Percentiles rank a stretch among this genome's conserved stretches.
phyloP scores from a whole-genome alignment of 1,140 invertebrate genomes.

The Ostrea edulis region DNA sequence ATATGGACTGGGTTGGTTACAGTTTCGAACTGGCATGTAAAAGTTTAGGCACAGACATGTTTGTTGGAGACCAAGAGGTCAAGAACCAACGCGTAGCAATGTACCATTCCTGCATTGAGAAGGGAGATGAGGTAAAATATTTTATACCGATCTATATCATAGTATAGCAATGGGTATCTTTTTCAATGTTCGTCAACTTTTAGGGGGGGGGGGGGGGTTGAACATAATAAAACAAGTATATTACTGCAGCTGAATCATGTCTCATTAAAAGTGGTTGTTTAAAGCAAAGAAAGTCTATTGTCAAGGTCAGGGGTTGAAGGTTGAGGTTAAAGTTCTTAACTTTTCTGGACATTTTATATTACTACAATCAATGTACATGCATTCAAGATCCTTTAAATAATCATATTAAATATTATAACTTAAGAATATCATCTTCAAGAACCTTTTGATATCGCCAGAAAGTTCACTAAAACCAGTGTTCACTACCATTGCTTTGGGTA shows the following conservation, averaged over 20 bases:
- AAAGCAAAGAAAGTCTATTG: too few relatives aligned
- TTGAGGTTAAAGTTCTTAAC: too few relatives aligned
- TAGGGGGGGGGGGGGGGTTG: too few relatives aligned
- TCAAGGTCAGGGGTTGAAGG: too few relatives aligned
- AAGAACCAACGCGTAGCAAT: conserved; percentile 1
- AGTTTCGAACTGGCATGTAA: not conserved
- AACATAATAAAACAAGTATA: too few relatives aligned
- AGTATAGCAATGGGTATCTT: too few relatives aligned
- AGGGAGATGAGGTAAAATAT: not conserved
- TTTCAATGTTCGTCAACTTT: too few relatives aligned
- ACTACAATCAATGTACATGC: not conserved
- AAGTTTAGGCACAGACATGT: not conserved
- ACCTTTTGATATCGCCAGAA: not conserved
- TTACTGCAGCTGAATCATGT: too few relatives aligned
- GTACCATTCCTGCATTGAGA: conserved; percentile 20
- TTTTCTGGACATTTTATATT: not conserved
- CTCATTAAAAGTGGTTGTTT: too few relatives aligned
- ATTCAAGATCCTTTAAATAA: not conserved
- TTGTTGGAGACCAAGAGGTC: not conserved
- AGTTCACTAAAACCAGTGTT: conserved; percentile 14
- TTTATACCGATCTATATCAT: not conserved
- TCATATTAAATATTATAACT: not conserved
- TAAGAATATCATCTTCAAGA: conserved; percentile 14
- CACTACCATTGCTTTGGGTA: conserved; percentile 31
- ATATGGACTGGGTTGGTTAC: conserved; percentile 26